phyloP scores from a whole-genome alignment of 1,140 invertebrate genomes.

The Micrasema minimum region DNA sequence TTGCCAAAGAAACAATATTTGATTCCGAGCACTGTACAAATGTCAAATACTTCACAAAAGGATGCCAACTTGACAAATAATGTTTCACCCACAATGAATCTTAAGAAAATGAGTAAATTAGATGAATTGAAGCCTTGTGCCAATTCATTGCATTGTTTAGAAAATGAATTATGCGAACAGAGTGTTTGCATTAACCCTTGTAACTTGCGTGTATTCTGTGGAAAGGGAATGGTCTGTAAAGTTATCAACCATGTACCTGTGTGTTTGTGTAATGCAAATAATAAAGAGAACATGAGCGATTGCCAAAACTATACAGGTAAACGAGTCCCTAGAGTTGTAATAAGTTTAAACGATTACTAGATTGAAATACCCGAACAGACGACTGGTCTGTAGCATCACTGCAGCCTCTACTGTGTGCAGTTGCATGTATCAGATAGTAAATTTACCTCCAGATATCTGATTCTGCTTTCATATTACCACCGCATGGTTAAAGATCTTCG shows the following conservation, averaged over 20 bases:
- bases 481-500: slow-evolving; percentile 24
- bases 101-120: slow-evolving; percentile 39
- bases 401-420: slow-evolving; percentile 51
- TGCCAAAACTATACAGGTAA: slow-evolving; percentile 47
- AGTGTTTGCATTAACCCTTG: slow-evolving; percentile 70
- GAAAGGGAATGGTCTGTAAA: slow-evolving; percentile 59
- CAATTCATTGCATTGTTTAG: slow-evolving; percentile 24
- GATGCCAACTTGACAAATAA: neutral
- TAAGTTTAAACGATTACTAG: too few relatives aligned
- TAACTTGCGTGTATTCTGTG: slow-evolving; percentile 59
- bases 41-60: neutral
- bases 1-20: neutral
- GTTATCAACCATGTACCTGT: slow-evolving; percentile 64
- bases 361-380: neutral
- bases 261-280: slow-evolving; percentile 65
- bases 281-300: slow-evolving; percentile 47
- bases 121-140: slow-evolving; percentile 23
- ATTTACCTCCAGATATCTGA: slow-evolving; percentile 6
- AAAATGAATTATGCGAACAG: slow-evolving; percentile 65
- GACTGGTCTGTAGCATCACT: slow-evolving; percentile 34
- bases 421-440: slow-evolving; percentile 43
- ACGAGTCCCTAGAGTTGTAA: slow-evolving; percentile 40
- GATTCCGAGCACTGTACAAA: neutral
- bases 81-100: neutral
- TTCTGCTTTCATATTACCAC: slow-evolving; percentile 27